phyloP scores from a whole-genome alignment of 2,888 invertebrate genomes.

The Synanthedon formicaeformis region DNA sequence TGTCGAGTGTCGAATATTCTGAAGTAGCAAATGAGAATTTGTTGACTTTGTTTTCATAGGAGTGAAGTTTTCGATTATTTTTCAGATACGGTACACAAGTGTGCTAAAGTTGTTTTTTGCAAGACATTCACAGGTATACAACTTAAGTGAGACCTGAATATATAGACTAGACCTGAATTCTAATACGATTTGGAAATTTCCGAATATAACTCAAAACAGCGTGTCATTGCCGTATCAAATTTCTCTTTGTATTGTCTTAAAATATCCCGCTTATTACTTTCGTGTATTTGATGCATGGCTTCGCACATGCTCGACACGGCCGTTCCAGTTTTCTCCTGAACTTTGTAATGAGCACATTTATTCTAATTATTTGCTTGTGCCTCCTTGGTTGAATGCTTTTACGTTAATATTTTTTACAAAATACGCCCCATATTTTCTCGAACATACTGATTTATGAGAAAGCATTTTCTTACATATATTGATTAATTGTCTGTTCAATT shows the following conservation, averaged over 20 bases:
- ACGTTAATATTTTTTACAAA: conserved; percentile 12
- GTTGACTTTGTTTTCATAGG: conserved; percentile 32
- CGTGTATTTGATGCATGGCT: conserved; percentile 23
- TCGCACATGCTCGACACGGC: conserved; percentile 14
- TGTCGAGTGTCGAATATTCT: conserved; percentile 32
- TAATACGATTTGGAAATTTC: not conserved
- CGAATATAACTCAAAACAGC: not conserved
- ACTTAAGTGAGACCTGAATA: too few relatives aligned
- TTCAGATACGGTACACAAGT: not conserved
- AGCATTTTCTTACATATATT: too few relatives aligned
- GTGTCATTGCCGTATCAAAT: not conserved
- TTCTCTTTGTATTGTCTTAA: not conserved
- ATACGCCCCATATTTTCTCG: not conserved
- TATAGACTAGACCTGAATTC: too few relatives aligned
- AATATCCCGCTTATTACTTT: conserved; percentile 13
- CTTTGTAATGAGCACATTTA: conserved; percentile 33
- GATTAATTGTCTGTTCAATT: too few relatives aligned
- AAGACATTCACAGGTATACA: too few relatives aligned
- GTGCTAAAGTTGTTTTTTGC: too few relatives aligned
- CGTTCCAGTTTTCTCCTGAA: conserved; percentile 18
- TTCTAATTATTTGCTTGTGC: conserved; percentile 25
- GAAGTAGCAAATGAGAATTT: conserved; percentile 33
- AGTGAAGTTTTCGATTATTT: conserved; percentile 1
- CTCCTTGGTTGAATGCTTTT: conserved; percentile 14
- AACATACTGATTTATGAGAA: too few relatives aligned